phyloP scores from a whole-genome alignment of 2,888 invertebrate species.

The Merodon equestris region DNA sequence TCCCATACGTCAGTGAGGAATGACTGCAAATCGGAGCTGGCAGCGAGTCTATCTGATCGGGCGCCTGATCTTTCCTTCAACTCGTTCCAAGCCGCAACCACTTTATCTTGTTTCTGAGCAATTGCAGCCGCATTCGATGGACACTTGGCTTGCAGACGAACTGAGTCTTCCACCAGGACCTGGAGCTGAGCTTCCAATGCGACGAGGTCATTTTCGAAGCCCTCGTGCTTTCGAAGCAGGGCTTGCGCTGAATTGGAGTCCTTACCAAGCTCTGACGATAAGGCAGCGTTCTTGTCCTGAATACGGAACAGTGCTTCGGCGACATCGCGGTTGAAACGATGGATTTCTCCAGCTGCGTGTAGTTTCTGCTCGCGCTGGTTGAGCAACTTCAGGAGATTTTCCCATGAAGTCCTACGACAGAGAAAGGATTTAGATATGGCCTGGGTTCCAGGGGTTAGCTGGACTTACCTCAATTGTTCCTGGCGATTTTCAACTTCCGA shows the following conservation, averaged over 20 bases:
- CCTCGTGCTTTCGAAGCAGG: conserved; percentile 91
- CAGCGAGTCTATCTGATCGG: conserved; percentile 89
- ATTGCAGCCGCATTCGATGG: conserved; percentile 96
- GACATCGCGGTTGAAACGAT: conserved; percentile 97
- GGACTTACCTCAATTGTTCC: conserved; percentile 88
- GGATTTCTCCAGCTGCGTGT: conserved; percentile 97
- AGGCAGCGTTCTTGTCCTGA: conserved; percentile 91
- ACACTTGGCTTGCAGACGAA: conserved; percentile 90
- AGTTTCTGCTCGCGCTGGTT: conserved; percentile 92
- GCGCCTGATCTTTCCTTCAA: conserved; percentile 90
- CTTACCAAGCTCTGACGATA: conserved; percentile 88
- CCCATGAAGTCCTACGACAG: conserved; percentile 88
- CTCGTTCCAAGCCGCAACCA: conserved; percentile 92
- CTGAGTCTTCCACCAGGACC: conserved; percentile 95
- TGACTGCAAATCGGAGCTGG: conserved; percentile 92
- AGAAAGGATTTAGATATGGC: background rate
- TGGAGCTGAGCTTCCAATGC: conserved; percentile 95
- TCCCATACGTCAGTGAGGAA: conserved; percentile 93
- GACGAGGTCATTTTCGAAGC: conserved; percentile 94
- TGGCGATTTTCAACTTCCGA: conserved; percentile 92
- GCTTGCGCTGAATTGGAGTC: conserved; percentile 93
- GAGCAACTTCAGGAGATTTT: conserved; percentile 90
- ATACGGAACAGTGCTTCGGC: conserved; percentile 94
- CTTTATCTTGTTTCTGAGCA: conserved; percentile 90
- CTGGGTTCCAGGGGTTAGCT: background rate